Conservation (phyloP, 2,888 invertebrate species). For the Sarcophaga rosellei region DNA sequence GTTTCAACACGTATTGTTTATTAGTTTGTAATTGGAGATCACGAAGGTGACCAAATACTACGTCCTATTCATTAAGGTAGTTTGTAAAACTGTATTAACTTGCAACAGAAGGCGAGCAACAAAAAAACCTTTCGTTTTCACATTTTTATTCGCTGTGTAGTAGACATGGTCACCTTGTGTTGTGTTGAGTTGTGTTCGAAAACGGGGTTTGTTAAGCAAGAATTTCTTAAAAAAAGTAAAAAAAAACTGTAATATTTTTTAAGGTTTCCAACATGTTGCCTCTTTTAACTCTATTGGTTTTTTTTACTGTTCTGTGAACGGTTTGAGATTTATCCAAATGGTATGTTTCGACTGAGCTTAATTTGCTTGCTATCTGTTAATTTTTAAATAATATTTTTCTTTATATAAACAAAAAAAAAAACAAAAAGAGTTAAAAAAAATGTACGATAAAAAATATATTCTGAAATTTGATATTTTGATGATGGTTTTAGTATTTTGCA, state of each 20-base stretch:
- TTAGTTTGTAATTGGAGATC: slow-evolving; percentile 64
- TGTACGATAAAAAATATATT: slow-evolving; percentile 30
- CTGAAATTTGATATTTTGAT: slow-evolving; percentile 71
- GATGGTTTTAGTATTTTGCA: slow-evolving; percentile 71
- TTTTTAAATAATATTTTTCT: slow-evolving; percentile 1
- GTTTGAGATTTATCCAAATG: slow-evolving; percentile 32
- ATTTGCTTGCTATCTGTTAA: slow-evolving; percentile 44
- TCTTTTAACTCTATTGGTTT: slow-evolving; percentile 1
- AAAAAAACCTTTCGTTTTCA: background rate
- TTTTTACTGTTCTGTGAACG: background rate
- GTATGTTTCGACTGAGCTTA: slow-evolving; percentile 31
- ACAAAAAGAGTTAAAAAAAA: background rate
- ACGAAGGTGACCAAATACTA: slow-evolving; percentile 39
- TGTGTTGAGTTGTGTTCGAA: too few species aligned
- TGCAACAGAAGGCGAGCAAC: too few species aligned
- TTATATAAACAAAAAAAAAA: background rate
- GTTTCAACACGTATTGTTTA: slow-evolving; percentile 66
- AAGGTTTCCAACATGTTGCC: slow-evolving; percentile 65
- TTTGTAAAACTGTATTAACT: background rate
- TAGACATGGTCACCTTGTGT: slow-evolving; percentile 37
- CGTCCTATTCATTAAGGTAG: background rate
- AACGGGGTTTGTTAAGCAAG: slow-evolving; percentile 28
- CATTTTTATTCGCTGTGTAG: background rate
- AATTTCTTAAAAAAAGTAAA: slow-evolving; percentile 37
- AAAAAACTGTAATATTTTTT: slow-evolving; percentile 57